Evolutionary conservation across 2,113 vertebrate species (phyloP).

Genomic region (Xenus cinereus): DNA sequence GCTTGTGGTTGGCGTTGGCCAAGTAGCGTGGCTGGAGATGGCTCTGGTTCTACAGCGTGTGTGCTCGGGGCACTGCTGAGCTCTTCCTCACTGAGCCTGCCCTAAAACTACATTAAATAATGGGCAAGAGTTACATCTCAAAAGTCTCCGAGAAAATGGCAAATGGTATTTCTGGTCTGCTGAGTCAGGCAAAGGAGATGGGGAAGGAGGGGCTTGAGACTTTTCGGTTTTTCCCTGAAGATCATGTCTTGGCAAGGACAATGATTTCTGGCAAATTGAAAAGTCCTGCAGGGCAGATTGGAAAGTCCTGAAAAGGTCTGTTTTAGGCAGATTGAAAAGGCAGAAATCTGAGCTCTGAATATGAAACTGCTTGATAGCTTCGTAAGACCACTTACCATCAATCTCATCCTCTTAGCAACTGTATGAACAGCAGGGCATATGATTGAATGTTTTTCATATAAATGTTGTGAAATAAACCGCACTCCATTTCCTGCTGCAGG

Average conservation of each 20-base stretch:
- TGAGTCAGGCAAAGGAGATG: neutral
- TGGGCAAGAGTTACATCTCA: neutral
- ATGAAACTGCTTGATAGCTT: constrained; percentile 30
- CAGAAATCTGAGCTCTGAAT: constrained; percentile 21
- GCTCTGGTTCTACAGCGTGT: neutral
- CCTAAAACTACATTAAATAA: neutral
- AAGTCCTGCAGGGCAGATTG: neutral
- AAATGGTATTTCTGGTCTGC: neutral
- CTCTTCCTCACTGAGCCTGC: neutral
- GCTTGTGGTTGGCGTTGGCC: neutral
- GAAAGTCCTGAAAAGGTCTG: neutral
- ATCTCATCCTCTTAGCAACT: constrained; percentile 49
- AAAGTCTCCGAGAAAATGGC: neutral
- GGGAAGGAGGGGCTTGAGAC: neutral
- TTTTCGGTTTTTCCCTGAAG: neutral
- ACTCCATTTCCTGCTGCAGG: constrained; percentile 3
- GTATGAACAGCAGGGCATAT: constrained; percentile 12
- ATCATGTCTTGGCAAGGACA: neutral
- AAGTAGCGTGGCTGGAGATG: neutral
- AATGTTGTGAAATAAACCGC: constrained; percentile 13
- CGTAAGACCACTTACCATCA: constrained; percentile 25
- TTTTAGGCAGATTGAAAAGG: neutral
- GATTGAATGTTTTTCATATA: constrained; percentile 43
- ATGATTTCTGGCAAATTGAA: neutral
- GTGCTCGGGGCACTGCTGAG: neutral